Percentiles rank a stretch among this genome's conserved stretches.
Evolutionary conservation across 2,888 invertebrate genomes (phyloP).

Genomic region (Pseudococcus longispinus): DNA sequence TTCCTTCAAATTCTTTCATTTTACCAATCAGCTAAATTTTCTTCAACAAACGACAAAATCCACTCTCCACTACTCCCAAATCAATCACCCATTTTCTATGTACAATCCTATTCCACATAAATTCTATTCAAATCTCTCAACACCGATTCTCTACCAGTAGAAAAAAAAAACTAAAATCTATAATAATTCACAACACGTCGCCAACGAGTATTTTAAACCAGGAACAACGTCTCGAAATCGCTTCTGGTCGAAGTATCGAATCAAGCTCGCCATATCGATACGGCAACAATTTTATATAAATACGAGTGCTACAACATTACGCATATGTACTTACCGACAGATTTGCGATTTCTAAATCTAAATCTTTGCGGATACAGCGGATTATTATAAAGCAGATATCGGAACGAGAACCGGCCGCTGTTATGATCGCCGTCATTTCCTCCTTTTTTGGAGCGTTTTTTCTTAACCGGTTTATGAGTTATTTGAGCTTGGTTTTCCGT

Average conservation of each 20-base stretch:
- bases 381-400: conserved; percentile 52
- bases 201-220: not conserved
- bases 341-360: conserved; percentile 47
- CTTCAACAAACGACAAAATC: too few relatives aligned
- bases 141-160: not conserved
- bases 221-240: not conserved
- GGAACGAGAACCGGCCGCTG: conserved; percentile 52
- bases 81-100: too few relatives aligned
- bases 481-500: conserved; percentile 29
- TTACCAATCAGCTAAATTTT: too few relatives aligned
- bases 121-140: not conserved
- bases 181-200: not conserved
- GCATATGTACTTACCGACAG: conserved; percentile 23
- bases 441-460: conserved; percentile 53
- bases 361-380: conserved; percentile 53
- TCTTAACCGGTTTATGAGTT: conserved; percentile 46
- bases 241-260: not conserved
- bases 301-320: not conserved
- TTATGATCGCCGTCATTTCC: conserved; percentile 36
- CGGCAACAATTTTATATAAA: not conserved
- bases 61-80: too few relatives aligned
- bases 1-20: too few relatives aligned
- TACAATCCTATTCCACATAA: not conserved
- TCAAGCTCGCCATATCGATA: not conserved
- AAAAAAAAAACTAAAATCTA: not conserved